Conservation (phyloP, 2,888 invertebrate genomes). For the Stictocephala bisonia region DNA sequence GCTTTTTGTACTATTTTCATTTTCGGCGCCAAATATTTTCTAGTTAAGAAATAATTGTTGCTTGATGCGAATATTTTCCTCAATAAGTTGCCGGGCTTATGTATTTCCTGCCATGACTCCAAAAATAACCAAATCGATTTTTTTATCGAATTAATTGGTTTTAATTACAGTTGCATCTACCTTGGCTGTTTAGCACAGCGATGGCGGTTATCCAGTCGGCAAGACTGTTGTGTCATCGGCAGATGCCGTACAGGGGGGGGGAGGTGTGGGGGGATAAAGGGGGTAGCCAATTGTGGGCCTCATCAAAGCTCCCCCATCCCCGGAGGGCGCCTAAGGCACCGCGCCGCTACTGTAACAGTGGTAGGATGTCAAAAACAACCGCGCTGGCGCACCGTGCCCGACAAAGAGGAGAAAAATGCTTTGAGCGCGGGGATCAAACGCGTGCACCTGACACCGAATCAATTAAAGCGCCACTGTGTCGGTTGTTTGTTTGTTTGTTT, state of each 20-base stretch:
- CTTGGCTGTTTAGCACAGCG: conserved; percentile 32
- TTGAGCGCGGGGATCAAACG: conserved; percentile 25
- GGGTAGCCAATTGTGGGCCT: conserved; percentile 37
- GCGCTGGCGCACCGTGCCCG: conserved; percentile 28
- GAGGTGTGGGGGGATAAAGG: too few species aligned
- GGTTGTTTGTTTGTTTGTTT: conserved; percentile 29
- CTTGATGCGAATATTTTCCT: too few species aligned
- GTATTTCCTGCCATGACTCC: too few species aligned
- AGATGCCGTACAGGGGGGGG: neutral
- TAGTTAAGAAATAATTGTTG: too few species aligned
- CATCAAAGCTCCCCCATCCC: conserved; percentile 34
- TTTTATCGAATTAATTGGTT: too few species aligned
- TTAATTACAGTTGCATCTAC: too few species aligned
- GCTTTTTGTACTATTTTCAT: too few species aligned
- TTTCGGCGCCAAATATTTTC: too few species aligned
- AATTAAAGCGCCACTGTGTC: conserved; percentile 34
- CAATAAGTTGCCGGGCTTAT: too few species aligned
- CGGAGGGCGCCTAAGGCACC: conserved; percentile 7
- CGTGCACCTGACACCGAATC: conserved; percentile 45
- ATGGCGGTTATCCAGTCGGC: conserved; percentile 4
- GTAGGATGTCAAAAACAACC: conserved; percentile 37
- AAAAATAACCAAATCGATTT: too few species aligned
- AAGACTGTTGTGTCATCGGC: conserved; percentile 34
- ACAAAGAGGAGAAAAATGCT: conserved; percentile 25
- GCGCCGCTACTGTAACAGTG: conserved; percentile 28